phyloP scores from a whole-genome alignment of 2,888 invertebrate species.

The Lysandra coridon region DNA sequence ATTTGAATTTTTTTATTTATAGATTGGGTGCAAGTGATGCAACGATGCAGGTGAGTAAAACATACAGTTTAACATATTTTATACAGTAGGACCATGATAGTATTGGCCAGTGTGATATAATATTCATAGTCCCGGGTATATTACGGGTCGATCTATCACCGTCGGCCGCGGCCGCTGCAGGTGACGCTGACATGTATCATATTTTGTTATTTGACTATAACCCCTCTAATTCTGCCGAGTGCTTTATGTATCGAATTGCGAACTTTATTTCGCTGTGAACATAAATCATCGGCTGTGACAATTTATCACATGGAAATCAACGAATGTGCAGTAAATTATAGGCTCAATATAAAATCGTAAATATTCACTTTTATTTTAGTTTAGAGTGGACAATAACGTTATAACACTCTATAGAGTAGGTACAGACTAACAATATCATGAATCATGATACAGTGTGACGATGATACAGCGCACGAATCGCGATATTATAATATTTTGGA shows the following conservation, averaged over 20 bases:
- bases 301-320: neutral
- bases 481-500: no score
- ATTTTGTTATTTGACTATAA: constrained; percentile 35
- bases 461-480: neutral
- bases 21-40: no score
- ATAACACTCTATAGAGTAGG: neutral
- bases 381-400: neutral
- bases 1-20: no score
- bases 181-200: constrained; percentile 47
- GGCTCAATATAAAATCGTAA: neutral
- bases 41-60: no score
- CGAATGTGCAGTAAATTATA: neutral
- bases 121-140: constrained; percentile 35
- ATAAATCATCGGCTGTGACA: neutral
- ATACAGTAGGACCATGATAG: neutral
- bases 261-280: neutral
- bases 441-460: no score
- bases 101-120: neutral
- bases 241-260: constrained; percentile 8
- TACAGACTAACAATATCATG: no score
- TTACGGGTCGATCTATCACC: constrained; percentile 49
- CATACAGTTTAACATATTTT: neutral
- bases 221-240: constrained; percentile 16
- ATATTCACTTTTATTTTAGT: constrained; percentile 10
- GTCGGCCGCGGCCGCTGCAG: constrained; percentile 46